Evolutionary conservation across 2,797 vertebrate species (phyloP), one percentile per base, ranked within the genome.

Genomic region (Crocodylus rhombifer): DNA sequence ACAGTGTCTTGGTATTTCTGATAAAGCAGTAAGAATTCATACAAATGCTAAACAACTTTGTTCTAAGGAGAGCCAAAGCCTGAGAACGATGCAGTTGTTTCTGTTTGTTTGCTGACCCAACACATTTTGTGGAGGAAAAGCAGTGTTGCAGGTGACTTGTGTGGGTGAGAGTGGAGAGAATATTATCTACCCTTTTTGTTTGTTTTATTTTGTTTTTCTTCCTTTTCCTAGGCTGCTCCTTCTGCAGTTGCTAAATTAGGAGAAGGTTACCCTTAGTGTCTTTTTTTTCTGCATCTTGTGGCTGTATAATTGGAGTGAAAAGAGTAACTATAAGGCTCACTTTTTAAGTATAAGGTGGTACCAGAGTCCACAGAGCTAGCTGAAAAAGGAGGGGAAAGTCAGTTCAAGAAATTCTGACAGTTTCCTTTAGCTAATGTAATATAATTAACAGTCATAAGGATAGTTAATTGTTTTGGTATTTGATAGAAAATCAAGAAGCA

Each of bases 371-470:
- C 42, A 51, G 42, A 51, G 42, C 9, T 11, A 51, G 42, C 10
- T 51, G 42, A 69, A 36, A 30, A 30, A 42, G 13, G 1, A 0
- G 3, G 1, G 2, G 5, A 2, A 1, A 3, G 0, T 20, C 33
- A 77, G 88, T 51, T 1, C 26, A 69, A 69, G 36, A 33, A 51
- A 51, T 73, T 60, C 21, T 60, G 14, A 18, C 14, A 18, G 10
- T 14, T 71, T 42, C 21, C 42, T 71, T 71, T 26, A 36, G 69
- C 69, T 51, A 71, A 25, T 71, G 20, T 36, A 36, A 36, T 36
- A 36, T 51, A 36, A 42, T 42, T 71, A 42, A 7, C 69, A 25
- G 6, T 25, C 20, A 42, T 14, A 73, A 42, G 69, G 42, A 51
- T 9, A 51, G 10, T 10, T 51, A 51, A 10, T 51, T 51, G 14